Evolutionary conservation across 2,113 vertebrate genomes (phyloP), one percentile per base, ranked within the genome.

Genomic region (Vulpes lagopus): DNA sequence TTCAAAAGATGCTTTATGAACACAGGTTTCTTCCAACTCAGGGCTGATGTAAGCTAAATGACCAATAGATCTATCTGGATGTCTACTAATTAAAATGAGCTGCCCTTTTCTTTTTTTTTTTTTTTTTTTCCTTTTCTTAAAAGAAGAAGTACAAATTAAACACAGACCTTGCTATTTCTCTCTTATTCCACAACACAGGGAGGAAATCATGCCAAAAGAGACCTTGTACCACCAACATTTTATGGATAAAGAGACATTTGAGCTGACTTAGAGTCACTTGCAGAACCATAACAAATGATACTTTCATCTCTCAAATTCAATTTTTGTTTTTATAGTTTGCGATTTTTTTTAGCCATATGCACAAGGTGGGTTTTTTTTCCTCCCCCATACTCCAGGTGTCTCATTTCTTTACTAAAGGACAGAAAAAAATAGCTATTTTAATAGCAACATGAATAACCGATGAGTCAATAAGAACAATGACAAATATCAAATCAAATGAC

Each of bases 121-220:
- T n/a, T n/a, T n/a, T n/a, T n/a, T n/a, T n/a, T n/a, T n/a, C n/a
- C 14, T 74, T 97, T 92, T 49, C 49, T 53, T 43, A 89, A 91
- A 32, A 94, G 49, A 92, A 11, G 3, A 12, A 79, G 17, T 78
- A 65, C 53, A 95, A 51, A 60, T 38, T 83, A 67, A 92, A 93
- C 27, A 32, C 30, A 89, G 79, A 94, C 11, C 11, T 60, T 32
- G 10, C 9, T 43, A 27, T 69, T 65, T 81, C 49, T 83, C 67
- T 89, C 90, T 80, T 79, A 69, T 49, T 84, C 30, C 3, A 16
- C 17, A 62, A 23, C 30, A 76, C 11, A 22, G 12, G 3, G 8
- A 74, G 17, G 19, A 85, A 78, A 60, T 2, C 30, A 78, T 15
- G 25, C 12, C 12, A 49, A 27, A 12, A 57, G 0, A 83, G 43